Conservation (phyloP, 1,140 invertebrate species). For the Leptopilina clavipes region DNA sequence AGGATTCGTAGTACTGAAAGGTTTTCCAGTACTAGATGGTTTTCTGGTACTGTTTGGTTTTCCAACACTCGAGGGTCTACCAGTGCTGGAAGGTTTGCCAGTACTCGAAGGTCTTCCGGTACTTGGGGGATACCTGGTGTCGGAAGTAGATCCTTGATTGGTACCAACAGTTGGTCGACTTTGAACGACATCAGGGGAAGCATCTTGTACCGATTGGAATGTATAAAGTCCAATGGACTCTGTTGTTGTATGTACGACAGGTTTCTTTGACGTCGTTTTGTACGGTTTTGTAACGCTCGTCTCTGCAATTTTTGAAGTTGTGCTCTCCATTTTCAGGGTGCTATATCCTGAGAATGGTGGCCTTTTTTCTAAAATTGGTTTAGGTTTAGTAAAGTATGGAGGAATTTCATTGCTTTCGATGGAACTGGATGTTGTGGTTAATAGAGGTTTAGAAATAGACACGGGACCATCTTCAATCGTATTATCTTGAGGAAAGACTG, state of each 20-base stretch:
- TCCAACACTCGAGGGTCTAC: not conserved
- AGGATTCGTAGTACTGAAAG: not conserved
- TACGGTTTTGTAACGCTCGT: conserved; percentile 35
- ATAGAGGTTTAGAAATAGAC: conserved; percentile 56
- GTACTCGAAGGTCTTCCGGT: not conserved
- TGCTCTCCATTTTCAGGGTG: conserved; percentile 25
- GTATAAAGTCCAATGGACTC: conserved; percentile 65
- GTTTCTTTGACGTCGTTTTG: conserved; percentile 53
- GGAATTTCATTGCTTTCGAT: conserved; percentile 72
- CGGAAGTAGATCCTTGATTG: conserved; percentile 16
- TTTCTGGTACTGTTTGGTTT: not conserved
- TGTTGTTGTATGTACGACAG: conserved; percentile 57
- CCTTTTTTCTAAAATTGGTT: conserved; percentile 58
- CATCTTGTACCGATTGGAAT: conserved; percentile 67
- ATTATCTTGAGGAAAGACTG: conserved; percentile 71
- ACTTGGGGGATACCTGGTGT: not conserved
- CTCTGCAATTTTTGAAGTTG: conserved; percentile 37
- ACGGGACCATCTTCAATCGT: conserved; percentile 66
- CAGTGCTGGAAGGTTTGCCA: not conserved
- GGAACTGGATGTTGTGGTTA: conserved; percentile 57
- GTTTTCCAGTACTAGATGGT: not conserved
- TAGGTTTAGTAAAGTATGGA: conserved; percentile 66
- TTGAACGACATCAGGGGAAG: conserved; percentile 47
- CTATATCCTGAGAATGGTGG: conserved; percentile 34
- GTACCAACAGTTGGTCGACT: conserved; percentile 55